Conservation (phyloP, 2,113 vertebrate species). For the Brachyistius frenatus region DNA sequence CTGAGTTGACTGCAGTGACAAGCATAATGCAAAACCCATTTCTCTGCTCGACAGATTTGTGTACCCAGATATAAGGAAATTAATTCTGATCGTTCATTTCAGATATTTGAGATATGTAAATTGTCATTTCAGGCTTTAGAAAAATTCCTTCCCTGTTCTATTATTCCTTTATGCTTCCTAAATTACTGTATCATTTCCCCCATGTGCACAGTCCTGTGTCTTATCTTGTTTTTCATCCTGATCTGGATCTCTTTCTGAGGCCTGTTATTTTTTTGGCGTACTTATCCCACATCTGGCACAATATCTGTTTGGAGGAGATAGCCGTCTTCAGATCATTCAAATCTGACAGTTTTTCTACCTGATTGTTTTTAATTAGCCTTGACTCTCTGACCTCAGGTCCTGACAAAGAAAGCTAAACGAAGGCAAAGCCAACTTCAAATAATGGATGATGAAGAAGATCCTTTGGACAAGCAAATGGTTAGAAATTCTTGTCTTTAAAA, state of each 20-base stretch:
- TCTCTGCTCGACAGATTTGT: constrained; percentile 24
- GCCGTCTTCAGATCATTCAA: constrained; percentile 42
- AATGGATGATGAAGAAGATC: constrained; percentile 81
- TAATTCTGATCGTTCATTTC: constrained; percentile 26
- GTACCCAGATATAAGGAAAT: constrained; percentile 16
- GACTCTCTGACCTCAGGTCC: constrained; percentile 82
- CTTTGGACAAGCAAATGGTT: constrained; percentile 93
- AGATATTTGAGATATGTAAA: constrained; percentile 45
- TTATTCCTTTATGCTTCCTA: constrained; percentile 34
- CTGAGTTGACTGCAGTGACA: background rate
- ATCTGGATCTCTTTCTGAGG: constrained; percentile 44
- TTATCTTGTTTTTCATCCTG: constrained; percentile 42
- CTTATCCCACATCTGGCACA: constrained; percentile 30
- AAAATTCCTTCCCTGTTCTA: background rate
- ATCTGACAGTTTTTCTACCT: constrained; percentile 30
- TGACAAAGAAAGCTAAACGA: constrained; percentile 91
- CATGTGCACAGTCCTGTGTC: constrained; percentile 20
- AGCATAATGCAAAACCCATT: constrained; percentile 27
- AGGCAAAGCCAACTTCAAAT: constrained; percentile 89
- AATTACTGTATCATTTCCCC: constrained; percentile 4
- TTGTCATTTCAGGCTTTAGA: constrained; percentile 42
- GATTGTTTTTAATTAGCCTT: constrained; percentile 15
- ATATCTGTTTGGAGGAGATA: constrained; percentile 54
- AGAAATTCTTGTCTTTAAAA: constrained; percentile 2
- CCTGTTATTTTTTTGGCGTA: constrained; percentile 42